phyloP scores from a whole-genome alignment of 2,113 vertebrate genomes.

The Trichechus manatus region DNA sequence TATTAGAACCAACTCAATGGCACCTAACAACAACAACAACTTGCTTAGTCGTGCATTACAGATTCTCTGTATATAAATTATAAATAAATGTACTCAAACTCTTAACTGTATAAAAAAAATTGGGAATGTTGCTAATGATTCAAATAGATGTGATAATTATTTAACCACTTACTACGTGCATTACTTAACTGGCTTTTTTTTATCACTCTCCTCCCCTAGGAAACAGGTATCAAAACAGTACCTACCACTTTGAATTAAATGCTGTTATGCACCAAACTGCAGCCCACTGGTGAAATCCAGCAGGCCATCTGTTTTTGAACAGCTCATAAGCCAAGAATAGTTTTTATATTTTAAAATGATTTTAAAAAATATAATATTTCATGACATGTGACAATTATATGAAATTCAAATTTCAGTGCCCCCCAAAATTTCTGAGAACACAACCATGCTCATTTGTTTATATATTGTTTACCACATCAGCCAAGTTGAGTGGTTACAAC shows the following conservation, averaged over 20 bases:
- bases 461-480: neutral
- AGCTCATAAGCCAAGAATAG: neutral
- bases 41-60: neutral
- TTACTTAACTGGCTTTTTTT: neutral
- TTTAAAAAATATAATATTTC: slow-evolving; percentile 1
- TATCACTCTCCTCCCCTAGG: neutral
- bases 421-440: neutral
- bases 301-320: neutral
- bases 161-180: neutral
- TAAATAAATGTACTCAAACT: too few species aligned
- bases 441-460: neutral
- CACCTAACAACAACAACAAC: too few species aligned
- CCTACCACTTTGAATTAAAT: neutral
- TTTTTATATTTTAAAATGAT: neutral
- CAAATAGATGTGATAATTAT: neutral
- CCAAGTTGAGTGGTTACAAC: neutral
- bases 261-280: neutral
- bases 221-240: neutral
- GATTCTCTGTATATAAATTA: neutral
- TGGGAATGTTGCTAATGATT: neutral
- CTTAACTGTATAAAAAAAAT: neutral
- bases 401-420: neutral
- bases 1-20: too few species aligned
- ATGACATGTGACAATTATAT: neutral
- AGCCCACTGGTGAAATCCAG: neutral